These are phyloP conservation scores for Neodiprion fabricii DNA, from an alignment of 1,140 invertebrate genomes.

Conservation along the genomic window DNA sequence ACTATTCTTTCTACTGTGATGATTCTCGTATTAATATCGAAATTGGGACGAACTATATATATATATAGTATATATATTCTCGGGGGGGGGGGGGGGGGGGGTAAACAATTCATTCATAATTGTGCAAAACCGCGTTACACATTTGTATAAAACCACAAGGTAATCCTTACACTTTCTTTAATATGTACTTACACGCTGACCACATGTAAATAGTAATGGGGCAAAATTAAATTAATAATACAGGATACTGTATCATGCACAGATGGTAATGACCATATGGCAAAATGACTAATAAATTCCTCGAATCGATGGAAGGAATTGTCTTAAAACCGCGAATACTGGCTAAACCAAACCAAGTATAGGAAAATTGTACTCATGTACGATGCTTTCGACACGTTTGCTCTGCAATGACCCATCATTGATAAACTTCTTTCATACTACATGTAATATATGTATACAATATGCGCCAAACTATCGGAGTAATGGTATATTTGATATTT, in stretches of 20 bases:
- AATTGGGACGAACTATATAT: no score
- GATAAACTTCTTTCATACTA: conserved; percentile 4
- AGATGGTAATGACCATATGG: not conserved
- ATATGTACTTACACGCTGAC: no score
- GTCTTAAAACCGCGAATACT: not conserved
- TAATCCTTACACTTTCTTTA: no score
- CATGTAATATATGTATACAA: not conserved
- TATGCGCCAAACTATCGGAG: no score
- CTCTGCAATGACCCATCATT: not conserved
- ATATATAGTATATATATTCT: no score
- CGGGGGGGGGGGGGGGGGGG: no score
- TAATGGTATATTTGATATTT: no score
- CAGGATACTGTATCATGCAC: not conserved
- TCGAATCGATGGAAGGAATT: not conserved
- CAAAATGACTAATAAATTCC: not conserved
- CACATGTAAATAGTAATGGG: no score
- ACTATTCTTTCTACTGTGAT: not conserved
- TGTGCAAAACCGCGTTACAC: not conserved
- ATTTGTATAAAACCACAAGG: not conserved
- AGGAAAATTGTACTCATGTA: not conserved
- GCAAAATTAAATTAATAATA: not conserved
- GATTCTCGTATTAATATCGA: no score
- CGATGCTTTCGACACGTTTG: not conserved
- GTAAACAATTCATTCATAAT: not conserved
- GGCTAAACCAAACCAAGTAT: not conserved